Base-by-base conservation (phyloP, 2,797 vertebrate genomes). In the Mastacembelus armatus region DNA sequence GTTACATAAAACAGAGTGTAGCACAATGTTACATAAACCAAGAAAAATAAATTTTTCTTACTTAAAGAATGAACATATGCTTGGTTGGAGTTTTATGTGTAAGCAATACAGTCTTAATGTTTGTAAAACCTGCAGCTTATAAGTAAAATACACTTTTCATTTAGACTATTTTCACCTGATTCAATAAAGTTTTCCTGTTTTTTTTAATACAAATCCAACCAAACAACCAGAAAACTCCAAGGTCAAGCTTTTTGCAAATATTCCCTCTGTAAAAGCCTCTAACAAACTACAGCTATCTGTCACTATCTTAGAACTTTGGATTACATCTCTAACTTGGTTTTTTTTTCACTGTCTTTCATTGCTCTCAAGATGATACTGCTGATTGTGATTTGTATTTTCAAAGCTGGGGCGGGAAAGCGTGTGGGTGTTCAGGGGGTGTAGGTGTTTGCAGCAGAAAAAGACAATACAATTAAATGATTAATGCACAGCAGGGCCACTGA, bases 381-480 rank as follows among this genome's bases (percentile, higher is more conserved):
- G 91, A 94, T 97, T 98, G 95, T 95, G 94, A 96, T 95, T 95
- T 94, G 94, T 94, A 92, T 95, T 93, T 94, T 93, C 93, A 80
- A 93, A 83, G 81, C 76, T 49, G 74, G 78, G 82, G 77, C 32
- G 78, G 75, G 83, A 87, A 87, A 80, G 79, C 5, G 67, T 85
- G 94, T 90, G 93, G 94, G 92, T 92, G 93, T 94, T 70, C 32
- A 5, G 75, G 87, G 83, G 81, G 89, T 83, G 87, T 88, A 89
- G 90, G 89, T 93, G 92, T 92, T 91, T 89, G 87, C 66, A 71
- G 86, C 80, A 88, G 79, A 95, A 95, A 91, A 95, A 96, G 95
- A 98, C 96, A 98, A 98, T 97, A 97, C 96, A 97, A 98, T 98
- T 98, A 98, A 97, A 97, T 98, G 96, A 98, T 98, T 97, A 98